Evolutionary conservation across 2,888 invertebrate genomes (phyloP), one percentile per base, ranked within the genome.

Genomic region (Agonopterix arenella): DNA sequence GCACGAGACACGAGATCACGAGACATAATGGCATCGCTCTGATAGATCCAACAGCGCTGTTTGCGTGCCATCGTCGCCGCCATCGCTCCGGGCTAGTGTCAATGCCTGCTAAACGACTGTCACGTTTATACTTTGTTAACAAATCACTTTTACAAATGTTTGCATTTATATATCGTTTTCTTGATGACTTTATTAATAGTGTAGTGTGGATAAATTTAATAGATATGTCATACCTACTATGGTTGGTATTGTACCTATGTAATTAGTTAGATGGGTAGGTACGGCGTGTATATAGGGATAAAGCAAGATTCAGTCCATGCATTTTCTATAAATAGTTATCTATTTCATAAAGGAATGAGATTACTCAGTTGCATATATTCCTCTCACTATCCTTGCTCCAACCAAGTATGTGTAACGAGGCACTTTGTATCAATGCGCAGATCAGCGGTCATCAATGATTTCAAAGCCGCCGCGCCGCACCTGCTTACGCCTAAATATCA

Each of bases 391-490:
- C 36, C 11, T n/a, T 56, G 58, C 57, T 28, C 28, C 28, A 7
- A 28, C 28, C 57, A 62, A 58, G 63, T 61, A 63, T 63, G 59
- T 62, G 57, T 76, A 82, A 80, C 74, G 74, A 83, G 74, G 70
- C 73, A 78, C 79, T 82, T 81, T 81, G 78, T 81, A 78, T 76
- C 79, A 78, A 75, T 77, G 77, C 69, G 66, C 69, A 68, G 75
- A 80, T 80, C 76, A 70, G 62, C 61, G 64, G 65, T 66, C 73
- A 69, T 76, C 73, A 68, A 62, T 62, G 60, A 59, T 68, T 69
- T 75, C 81, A 81, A 84, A 84, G 82, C 66, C 52, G 60, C 80
- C 79, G 80, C 78, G 28, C 78, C 75, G 77, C 84, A 81, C 76
- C 80, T 82, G 77, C 79, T 80, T 79, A 78, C 69, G 67, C 69